Evolutionary conservation across 2,797 vertebrate genomes (phyloP).

Genomic region (Malurus leucopterus): DNA sequence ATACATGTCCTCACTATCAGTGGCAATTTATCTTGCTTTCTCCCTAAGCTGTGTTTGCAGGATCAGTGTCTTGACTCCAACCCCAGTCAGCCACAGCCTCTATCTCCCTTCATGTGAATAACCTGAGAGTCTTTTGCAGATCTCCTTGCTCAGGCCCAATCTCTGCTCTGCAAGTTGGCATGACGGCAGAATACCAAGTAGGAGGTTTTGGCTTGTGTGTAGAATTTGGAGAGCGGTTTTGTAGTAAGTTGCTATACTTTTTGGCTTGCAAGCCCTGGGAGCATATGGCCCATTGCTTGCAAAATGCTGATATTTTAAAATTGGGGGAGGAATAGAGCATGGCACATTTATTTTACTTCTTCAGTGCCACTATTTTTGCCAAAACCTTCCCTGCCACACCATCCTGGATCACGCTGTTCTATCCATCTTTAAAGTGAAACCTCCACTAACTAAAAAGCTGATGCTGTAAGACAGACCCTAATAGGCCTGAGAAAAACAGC

Average conservation of each 20-base stretch:
- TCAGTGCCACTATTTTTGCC: constrained; percentile 64
- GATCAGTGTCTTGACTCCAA: background rate
- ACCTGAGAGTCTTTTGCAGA: constrained; percentile 9
- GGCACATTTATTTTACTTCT: constrained; percentile 68
- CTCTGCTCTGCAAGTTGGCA: constrained; percentile 55
- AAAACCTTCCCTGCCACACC: constrained; percentile 31
- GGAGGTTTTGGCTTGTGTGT: constrained; percentile 68
- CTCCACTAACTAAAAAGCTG: background rate
- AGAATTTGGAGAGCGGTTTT: constrained; percentile 66
- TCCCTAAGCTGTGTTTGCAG: background rate
- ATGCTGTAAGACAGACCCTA: background rate
- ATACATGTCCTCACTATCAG: background rate
- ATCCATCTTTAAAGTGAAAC: constrained; percentile 48
- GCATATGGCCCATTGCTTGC: constrained; percentile 67
- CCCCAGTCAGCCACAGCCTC: background rate
- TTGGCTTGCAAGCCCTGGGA: constrained; percentile 64
- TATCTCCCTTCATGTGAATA: background rate
- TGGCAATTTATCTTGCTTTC: background rate
- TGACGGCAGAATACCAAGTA: constrained; percentile 67
- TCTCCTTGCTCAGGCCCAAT: constrained; percentile 32
- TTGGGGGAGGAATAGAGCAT: constrained; percentile 63
- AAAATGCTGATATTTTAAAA: constrained; percentile 71
- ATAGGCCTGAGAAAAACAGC: background rate
- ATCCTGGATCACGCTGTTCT: constrained; percentile 46
- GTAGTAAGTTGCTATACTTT: constrained; percentile 67